Evolutionary conservation across 2,888 invertebrate species (phyloP).

Genomic region (Apamea crenata): DNA sequence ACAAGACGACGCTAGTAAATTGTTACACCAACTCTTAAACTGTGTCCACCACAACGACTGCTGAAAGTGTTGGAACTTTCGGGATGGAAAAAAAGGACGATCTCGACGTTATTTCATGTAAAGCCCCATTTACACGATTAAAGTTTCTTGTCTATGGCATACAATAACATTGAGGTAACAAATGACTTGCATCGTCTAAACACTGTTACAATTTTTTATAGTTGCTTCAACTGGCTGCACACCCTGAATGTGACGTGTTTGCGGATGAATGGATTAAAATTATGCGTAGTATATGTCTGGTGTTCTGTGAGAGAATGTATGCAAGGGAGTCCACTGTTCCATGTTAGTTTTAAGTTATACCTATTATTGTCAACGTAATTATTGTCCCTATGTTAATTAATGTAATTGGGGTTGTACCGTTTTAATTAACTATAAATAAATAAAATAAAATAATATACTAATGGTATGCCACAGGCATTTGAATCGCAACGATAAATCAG

Average conservation of each 20-base stretch:
- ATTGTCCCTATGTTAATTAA: too few species aligned
- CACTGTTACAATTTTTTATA: not conserved
- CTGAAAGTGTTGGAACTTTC: conserved; percentile 9
- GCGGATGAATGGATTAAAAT: too few species aligned
- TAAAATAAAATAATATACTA: too few species aligned
- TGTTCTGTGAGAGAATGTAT: too few species aligned
- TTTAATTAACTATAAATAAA: too few species aligned
- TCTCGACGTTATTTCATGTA: not conserved
- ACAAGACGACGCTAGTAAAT: conserved; percentile 1
- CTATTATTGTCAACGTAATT: too few species aligned
- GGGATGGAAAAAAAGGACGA: not conserved
- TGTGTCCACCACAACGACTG: not conserved
- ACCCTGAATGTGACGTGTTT: too few species aligned
- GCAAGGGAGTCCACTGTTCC: too few species aligned
- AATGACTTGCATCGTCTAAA: not conserved
- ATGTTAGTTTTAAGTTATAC: too few species aligned
- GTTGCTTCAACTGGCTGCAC: not conserved
- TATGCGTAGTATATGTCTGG: too few species aligned
- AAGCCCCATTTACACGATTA: not conserved
- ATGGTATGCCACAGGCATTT: not conserved
- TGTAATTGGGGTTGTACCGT: too few species aligned
- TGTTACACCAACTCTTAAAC: conserved; percentile 7
- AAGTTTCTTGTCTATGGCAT: not conserved
- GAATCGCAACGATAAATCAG: not conserved
- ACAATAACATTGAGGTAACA: not conserved